Evolutionary conservation across 2,888 invertebrate genomes (phyloP), one percentile per base, ranked within the genome.

Genomic region (Cantharis nigra): DNA sequence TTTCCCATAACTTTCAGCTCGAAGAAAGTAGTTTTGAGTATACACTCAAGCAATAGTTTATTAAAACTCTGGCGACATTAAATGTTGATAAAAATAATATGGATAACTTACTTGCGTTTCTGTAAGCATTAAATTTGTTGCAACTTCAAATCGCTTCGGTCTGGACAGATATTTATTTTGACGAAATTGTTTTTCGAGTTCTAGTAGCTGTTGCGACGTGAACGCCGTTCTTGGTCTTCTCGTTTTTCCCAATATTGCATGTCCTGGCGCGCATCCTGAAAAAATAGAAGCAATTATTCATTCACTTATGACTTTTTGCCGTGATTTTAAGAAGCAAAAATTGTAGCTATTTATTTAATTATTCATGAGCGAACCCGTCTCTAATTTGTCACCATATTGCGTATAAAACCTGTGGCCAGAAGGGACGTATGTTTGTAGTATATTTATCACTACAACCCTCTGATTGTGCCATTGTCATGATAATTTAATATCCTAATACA

Each of bases 141-240:
- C 99, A 71, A 99, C 98, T 89, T 99, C 99, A 88, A 98, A 99
- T 85, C 99, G 91, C 89, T 99, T 98, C 18, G 99, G 99, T 83
- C 99, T 91, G 33, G 98, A 99, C 67, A 99, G 93, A 90, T 99
- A 99, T 90, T 99, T 99, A 91, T 98, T 99, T 91, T 98, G 97
- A 79, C 97, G 93, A 91, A 99, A 99, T 90, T 99, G 99, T 88
- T 98, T 96, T 90, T 99, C 99, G 86, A 99, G 90, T 89, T 99
- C 99, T 83, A 99, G 91, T 18, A 99, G 92, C 86, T 99, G 99
- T 87, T 99, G 99, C 0, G 91, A 96, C 1, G 99, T 99, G 91
- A 99, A 99, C 1, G 99, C 99, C 0, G 99, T 99, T 77, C 99
- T 91, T 0, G 99, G 99, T 81, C 99, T 91, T 75, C 97, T 90